Evolutionary conservation across 2,888 invertebrate genomes (phyloP).

Genomic region (Theretra japonica): DNA sequence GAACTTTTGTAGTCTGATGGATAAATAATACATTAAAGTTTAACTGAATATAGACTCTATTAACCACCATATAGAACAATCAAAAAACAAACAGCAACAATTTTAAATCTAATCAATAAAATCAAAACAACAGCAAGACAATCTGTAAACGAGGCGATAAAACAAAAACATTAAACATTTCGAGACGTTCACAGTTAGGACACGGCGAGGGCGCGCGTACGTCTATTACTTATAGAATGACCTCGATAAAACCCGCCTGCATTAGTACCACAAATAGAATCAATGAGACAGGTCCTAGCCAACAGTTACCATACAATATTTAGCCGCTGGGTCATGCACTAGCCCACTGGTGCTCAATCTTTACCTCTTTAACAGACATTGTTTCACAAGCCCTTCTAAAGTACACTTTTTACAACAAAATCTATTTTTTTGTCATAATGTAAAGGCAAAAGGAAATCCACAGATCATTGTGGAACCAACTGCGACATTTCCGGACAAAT

Average conservation of each 20-base stretch:
- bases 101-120: neutral
- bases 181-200: slow-evolving; percentile 26
- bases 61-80: no score
- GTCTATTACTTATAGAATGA: slow-evolving; percentile 23
- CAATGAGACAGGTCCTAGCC: slow-evolving; percentile 24
- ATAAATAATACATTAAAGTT: no score
- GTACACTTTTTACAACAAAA: no score
- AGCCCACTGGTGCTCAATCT: no score
- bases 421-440: no score
- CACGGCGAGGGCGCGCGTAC: slow-evolving; percentile 8
- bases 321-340: slow-evolving; percentile 29
- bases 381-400: no score
- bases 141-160: slow-evolving; percentile 17
- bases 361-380: no score
- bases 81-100: neutral
- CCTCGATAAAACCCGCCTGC: slow-evolving; percentile 19
- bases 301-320: slow-evolving; percentile 32
- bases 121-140: neutral
- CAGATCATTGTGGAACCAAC: no score
- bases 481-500: no score
- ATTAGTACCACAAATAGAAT: slow-evolving; percentile 27
- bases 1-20: no score
- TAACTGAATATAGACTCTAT: no score
- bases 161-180: slow-evolving; percentile 21
- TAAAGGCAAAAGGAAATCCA: no score